A percentile compares a stretch with the other conserved stretches of the same genome.
These are phyloP conservation scores for Rhabdomys pumilio DNA, from an alignment of 2,797 vertebrate genomes.

Conservation along the genomic window DNA sequence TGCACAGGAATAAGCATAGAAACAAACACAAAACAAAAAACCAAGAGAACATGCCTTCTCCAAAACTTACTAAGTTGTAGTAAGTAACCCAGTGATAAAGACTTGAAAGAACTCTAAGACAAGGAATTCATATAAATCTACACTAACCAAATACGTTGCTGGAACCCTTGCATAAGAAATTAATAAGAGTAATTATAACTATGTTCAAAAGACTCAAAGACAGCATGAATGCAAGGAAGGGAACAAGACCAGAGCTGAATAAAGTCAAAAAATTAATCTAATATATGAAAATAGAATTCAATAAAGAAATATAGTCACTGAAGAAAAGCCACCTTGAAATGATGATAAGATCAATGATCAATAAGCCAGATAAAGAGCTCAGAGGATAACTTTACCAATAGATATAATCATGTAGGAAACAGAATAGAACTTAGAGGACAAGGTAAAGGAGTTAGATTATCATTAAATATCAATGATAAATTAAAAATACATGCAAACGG, in stretches of 20 bases:
- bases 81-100: neutral
- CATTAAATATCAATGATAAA: neutral
- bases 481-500: neutral
- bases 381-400: neutral
- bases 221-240: neutral
- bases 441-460: neutral
- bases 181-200: neutral
- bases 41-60: neutral
- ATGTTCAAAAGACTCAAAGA: neutral
- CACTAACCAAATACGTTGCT: neutral
- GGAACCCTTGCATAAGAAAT: neutral
- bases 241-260: neutral
- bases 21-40: neutral
- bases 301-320: neutral
- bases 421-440: too few relatives aligned
- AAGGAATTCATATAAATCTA: neutral
- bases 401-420: neutral
- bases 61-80: neutral
- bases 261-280: neutral
- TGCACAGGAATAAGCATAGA: neutral
- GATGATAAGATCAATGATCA: neutral
- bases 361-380: neutral
- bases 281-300: neutral
- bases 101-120: neutral
- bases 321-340: neutral